Conservation (phyloP, 1,140 invertebrate genomes). For the Diachasma alloeum region DNA sequence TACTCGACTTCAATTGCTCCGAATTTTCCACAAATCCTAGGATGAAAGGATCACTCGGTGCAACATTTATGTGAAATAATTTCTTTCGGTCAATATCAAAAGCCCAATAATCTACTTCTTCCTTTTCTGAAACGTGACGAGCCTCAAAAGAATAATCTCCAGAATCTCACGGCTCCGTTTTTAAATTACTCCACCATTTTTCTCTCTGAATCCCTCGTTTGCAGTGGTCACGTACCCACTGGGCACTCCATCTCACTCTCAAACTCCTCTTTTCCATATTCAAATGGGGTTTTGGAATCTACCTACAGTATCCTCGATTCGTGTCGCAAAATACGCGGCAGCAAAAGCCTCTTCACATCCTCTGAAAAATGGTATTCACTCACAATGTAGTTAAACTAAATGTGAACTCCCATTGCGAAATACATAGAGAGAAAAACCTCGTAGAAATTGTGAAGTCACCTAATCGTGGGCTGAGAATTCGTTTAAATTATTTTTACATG, state of each 20-base stretch:
- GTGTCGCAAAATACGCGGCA: not conserved
- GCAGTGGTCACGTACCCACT: not conserved
- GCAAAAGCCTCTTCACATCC: too few species aligned
- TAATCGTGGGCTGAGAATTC: too few species aligned
- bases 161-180: not conserved
- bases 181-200: not conserved
- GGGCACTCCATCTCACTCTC: not conserved
- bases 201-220: not conserved
- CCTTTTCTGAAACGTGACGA: not conserved
- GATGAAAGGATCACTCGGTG: not conserved
- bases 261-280: not conserved
- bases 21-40: too few species aligned
- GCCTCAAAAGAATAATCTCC: conserved; percentile 3
- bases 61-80: not conserved
- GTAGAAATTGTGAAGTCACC: too few species aligned
- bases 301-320: not conserved
- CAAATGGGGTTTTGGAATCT: not conserved
- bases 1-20: too few species aligned
- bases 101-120: not conserved
- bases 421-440: too few species aligned
- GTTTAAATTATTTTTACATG: too few species aligned
- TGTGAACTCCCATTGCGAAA: too few species aligned
- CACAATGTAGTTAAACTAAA: too few species aligned
- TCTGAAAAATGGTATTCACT: too few species aligned
- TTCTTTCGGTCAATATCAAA: not conserved